phyloP scores from a whole-genome alignment of 2,113 vertebrate genomes.

The Sinocyclocheilus rhinocerous region DNA sequence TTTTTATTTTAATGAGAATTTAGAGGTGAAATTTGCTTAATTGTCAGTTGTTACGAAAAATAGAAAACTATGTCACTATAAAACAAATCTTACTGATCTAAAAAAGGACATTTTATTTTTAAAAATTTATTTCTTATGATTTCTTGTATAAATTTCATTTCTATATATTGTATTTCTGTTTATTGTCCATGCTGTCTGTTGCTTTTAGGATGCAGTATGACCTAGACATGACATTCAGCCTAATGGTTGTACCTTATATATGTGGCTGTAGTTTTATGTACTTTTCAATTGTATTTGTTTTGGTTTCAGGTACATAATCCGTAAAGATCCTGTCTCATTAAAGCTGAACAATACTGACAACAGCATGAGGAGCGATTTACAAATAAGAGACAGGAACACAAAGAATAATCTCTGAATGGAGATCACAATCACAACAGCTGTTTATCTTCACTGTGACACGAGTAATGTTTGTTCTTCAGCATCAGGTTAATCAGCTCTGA shows the following conservation, averaged over 20 bases:
- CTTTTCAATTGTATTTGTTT: background rate
- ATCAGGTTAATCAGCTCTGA: background rate
- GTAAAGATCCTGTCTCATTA: constrained; percentile 33
- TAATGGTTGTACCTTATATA: background rate
- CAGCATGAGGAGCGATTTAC: constrained; percentile 12
- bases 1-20: too few species aligned
- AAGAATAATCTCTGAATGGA: constrained; percentile 19
- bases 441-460: background rate
- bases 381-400: background rate
- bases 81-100: background rate
- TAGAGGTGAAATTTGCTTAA: too few species aligned
- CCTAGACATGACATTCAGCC: background rate
- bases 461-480: background rate
- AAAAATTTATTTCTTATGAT: too few species aligned
- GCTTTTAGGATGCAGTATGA: background rate
- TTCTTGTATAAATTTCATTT: background rate
- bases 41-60: background rate
- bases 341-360: background rate
- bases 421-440: background rate
- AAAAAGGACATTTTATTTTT: too few species aligned
- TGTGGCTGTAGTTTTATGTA: too few species aligned
- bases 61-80: background rate
- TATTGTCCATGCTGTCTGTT: background rate
- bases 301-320: constrained; percentile 55
- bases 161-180: background rate